Evolutionary conservation across 2,888 invertebrate genomes (phyloP).

Genomic region (Ichneumoninae sp.): DNA sequence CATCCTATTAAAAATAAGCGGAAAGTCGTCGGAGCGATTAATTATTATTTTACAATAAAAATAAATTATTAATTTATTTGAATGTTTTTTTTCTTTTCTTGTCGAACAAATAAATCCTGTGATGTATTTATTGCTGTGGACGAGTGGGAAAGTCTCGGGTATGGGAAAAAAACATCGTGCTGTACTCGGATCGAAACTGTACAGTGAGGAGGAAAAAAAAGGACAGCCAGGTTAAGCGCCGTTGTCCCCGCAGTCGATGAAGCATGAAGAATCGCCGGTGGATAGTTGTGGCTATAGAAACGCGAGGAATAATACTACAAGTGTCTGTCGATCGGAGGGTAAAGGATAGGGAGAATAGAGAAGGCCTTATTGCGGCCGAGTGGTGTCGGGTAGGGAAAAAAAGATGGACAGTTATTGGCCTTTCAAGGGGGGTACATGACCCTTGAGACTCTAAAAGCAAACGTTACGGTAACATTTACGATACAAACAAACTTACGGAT

Average conservation of each 20-base stretch:
- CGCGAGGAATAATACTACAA: constrained; percentile 48
- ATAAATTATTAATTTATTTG: not conserved
- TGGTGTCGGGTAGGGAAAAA: not conserved
- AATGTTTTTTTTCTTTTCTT: not conserved
- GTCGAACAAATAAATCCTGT: not conserved
- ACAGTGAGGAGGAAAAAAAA: constrained; percentile 3
- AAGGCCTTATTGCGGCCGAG: constrained; percentile 12
- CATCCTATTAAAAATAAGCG: not conserved
- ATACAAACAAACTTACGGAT: constrained; percentile 1
- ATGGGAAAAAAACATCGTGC: not conserved
- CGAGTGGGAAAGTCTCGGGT: not conserved
- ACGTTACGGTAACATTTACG: constrained; percentile 10
- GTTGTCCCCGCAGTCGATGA: constrained; percentile 50
- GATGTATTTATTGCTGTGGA: not conserved
- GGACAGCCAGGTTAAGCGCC: constrained; percentile 10
- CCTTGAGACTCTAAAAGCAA: constrained; percentile 19
- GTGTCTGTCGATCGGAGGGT: constrained; percentile 18
- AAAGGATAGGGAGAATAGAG: constrained; percentile 33
- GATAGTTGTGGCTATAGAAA: constrained; percentile 31
- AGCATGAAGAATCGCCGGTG: constrained; percentile 45
- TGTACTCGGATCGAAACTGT: constrained; percentile 15
- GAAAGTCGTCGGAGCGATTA: not conserved
- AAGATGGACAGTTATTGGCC: constrained; percentile 48
- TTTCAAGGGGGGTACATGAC: constrained; percentile 44
- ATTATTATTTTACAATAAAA: not conserved